Base-by-base conservation (phyloP, 2,113 vertebrate genomes). In the Cettia cetti region DNA sequence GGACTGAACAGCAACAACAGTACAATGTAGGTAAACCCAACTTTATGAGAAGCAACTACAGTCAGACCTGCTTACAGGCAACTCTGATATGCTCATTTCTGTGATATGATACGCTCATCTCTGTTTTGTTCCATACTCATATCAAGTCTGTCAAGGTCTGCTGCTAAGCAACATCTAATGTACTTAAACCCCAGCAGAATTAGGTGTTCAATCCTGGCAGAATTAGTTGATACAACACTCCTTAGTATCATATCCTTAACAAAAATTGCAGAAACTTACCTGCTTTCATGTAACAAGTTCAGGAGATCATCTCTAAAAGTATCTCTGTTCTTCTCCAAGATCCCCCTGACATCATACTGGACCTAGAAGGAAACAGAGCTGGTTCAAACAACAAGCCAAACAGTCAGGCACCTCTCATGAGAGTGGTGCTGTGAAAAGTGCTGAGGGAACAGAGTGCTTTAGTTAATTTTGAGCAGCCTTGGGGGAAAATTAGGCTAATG, bases 311-410 rank as follows among this genome's bases (percentile, higher is more conserved):
- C 99, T 89, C 99, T 98, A 94, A 99, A 99, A 30, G 99, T 99
- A 80, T 99, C 99, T 89, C 99, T 98, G 97, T 99, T 99, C 96
- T 99, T 99, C 98, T 99, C 99, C 97, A 99, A 86, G 94, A 98
- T 99, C 22, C 99, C 99, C 92, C 98, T 98, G 60, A 99, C 99
- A 44, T 99, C 99, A 95, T 99, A 99, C 91, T 99, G 98, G 95
- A 99, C 99, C 99, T 99, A 95, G 71, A 82, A 96, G 84, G 66
- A 91, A 87, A 12, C 44, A 86, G 85, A 90, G 54, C 37, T 20
- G 40, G 92, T 77, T 90, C 72, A 64, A 68, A 61, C 76, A 98
- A 92, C 35, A 74, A 97, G 76, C 26, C 60, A 82, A 87, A 80
- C 10, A 82, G 45, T 59, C 88, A 90, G 70, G 44, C 71, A 94